These are phyloP conservation scores for Catharus bicknelli DNA, from an alignment of 2,113 vertebrate genomes.

Conservation along the genomic window DNA sequence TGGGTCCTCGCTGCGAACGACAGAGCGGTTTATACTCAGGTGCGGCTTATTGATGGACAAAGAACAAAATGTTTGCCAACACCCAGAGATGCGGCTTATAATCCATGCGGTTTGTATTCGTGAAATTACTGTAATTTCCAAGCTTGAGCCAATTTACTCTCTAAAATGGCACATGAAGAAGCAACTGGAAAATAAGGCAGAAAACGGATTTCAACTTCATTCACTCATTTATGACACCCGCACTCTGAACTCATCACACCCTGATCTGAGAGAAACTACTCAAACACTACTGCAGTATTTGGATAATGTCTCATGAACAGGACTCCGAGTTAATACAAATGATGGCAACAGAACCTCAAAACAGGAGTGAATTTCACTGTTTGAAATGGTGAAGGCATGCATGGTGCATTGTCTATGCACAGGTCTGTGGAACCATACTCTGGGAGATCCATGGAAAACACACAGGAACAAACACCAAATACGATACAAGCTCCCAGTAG, in stretches of 20 bases:
- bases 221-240: background rate
- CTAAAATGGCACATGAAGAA: background rate
- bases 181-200: background rate
- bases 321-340: background rate
- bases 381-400: background rate
- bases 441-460: rapidly evolving
- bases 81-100: too few species aligned
- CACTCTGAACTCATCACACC: background rate
- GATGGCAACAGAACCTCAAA: background rate
- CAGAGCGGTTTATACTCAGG: too few species aligned
- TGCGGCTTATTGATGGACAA: too few species aligned
- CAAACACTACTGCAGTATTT: background rate
- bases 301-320: background rate
- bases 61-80: too few species aligned
- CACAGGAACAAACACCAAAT: background rate
- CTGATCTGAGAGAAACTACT: background rate
- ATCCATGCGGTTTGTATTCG: too few species aligned
- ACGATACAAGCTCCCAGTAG: background rate
- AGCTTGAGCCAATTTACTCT: background rate
- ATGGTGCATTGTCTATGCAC: background rate
- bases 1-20: too few species aligned
- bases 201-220: background rate
- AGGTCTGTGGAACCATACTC: rapidly evolving
- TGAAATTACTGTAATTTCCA: background rate
- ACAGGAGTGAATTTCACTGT: background rate